These are phyloP conservation scores for Marcusenius ussheri DNA, from an alignment of 2,113 vertebrate species.

Conservation along the genomic window DNA sequence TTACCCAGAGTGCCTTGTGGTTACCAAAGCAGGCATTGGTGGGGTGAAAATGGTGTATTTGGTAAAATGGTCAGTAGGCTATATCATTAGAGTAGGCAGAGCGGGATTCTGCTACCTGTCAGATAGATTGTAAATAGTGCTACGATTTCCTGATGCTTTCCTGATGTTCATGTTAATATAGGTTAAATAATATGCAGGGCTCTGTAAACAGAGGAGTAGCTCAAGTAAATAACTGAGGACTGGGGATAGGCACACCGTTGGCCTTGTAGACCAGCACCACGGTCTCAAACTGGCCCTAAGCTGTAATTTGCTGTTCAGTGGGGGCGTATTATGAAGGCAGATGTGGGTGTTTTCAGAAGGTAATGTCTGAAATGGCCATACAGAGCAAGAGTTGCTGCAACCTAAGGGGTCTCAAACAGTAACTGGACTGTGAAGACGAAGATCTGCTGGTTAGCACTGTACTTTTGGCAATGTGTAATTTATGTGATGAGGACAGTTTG, in stretches of 20 bases:
- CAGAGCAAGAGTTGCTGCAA: background rate
- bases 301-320: background rate
- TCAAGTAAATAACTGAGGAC: background rate
- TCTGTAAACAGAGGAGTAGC: background rate
- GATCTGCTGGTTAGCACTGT: background rate
- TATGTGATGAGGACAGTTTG: background rate
- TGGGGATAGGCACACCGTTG: background rate
- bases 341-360: background rate
- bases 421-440: background rate
- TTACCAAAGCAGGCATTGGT: background rate
- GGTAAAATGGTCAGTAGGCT: background rate
- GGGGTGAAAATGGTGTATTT: background rate
- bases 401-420: background rate
- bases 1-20: background rate
- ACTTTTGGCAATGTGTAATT: background rate
- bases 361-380: background rate
- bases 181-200: background rate
- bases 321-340: background rate
- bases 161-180: background rate
- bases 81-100: background rate
- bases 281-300: background rate
- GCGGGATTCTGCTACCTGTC: background rate
- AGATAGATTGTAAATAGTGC: background rate
- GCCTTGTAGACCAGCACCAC: background rate
- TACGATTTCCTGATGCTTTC: background rate